Evolutionary conservation across 1,140 invertebrate species (phyloP).

Genomic region (Thaumatotibia leucotreta): DNA sequence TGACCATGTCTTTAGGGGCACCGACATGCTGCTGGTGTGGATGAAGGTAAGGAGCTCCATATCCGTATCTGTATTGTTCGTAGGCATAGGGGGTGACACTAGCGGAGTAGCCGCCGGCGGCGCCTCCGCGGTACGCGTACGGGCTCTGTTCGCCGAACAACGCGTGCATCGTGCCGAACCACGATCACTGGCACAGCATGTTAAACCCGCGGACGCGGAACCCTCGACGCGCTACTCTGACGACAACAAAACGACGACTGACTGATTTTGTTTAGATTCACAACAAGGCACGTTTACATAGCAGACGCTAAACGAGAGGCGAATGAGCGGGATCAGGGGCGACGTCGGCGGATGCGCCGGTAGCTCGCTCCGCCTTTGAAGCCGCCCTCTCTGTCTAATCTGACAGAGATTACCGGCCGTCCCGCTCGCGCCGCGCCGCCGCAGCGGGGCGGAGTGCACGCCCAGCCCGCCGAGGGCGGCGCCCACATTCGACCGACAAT

Average conservation of each 20-base stretch:
- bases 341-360: slow-evolving; percentile 28
- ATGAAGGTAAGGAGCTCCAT: slow-evolving; percentile 79
- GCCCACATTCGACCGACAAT: slow-evolving; percentile 23
- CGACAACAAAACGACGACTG: slow-evolving; percentile 73
- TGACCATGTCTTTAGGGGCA: slow-evolving; percentile 90
- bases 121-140: slow-evolving; percentile 75
- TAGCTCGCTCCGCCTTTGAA: slow-evolving; percentile 38
- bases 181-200: slow-evolving; percentile 62
- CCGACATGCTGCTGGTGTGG: slow-evolving; percentile 85
- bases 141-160: slow-evolving; percentile 92
- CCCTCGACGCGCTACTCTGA: slow-evolving; percentile 53
- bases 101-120: slow-evolving; percentile 69
- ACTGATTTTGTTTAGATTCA: slow-evolving; percentile 75
- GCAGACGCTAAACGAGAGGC: slow-evolving; percentile 68
- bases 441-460: slow-evolving; percentile 27
- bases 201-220: slow-evolving; percentile 49
- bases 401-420: slow-evolving; percentile 12
- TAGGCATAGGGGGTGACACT: slow-evolving; percentile 79
- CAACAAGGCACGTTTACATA: slow-evolving; percentile 75
- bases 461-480: slow-evolving; percentile 44
- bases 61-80: slow-evolving; percentile 86
- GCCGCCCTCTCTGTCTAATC: slow-evolving; percentile 28
- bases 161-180: slow-evolving; percentile 84
- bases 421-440: slow-evolving; percentile 21
- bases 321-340: slow-evolving; percentile 64